These are phyloP conservation scores for Drosophila anceps DNA, from an alignment of 2,888 invertebrate genomes.

Conservation along the genomic window DNA sequence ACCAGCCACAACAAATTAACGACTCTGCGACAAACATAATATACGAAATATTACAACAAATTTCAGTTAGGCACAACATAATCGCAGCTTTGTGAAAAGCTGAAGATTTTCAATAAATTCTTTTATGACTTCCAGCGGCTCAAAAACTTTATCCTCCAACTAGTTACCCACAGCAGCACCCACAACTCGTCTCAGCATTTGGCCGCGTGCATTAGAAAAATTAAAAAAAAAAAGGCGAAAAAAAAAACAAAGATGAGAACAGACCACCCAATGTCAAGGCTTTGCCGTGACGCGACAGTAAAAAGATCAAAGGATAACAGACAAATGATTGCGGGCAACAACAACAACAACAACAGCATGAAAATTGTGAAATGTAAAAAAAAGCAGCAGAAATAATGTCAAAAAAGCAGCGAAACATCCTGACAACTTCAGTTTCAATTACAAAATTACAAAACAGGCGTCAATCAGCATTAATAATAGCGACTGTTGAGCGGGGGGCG, in stretches of 20 bases:
- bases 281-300: conserved; percentile 40
- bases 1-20: too few relatives aligned
- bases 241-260: conserved; percentile 30
- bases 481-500: conserved; percentile 55
- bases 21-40: too few relatives aligned
- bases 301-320: conserved; percentile 69
- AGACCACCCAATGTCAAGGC: conserved; percentile 9
- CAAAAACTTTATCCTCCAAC: conserved; percentile 32
- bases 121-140: not conserved
- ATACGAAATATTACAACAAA: too few relatives aligned
- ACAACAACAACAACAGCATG: not conserved
- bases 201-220: conserved; percentile 73
- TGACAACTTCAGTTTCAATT: conserved; percentile 77
- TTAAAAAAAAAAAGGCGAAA: conserved; percentile 59
- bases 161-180: not conserved
- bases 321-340: conserved; percentile 60
- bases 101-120: not conserved
- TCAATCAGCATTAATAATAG: conserved; percentile 80
- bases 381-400: conserved; percentile 47
- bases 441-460: conserved; percentile 81
- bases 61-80: not conserved
- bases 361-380: conserved; percentile 14
- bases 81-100: not conserved
- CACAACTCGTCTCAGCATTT: conserved; percentile 62
- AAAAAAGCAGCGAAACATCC: conserved; percentile 48